These are phyloP conservation scores for Limanda limanda DNA, from an alignment of 2,113 vertebrate species.

Conservation along the genomic window DNA sequence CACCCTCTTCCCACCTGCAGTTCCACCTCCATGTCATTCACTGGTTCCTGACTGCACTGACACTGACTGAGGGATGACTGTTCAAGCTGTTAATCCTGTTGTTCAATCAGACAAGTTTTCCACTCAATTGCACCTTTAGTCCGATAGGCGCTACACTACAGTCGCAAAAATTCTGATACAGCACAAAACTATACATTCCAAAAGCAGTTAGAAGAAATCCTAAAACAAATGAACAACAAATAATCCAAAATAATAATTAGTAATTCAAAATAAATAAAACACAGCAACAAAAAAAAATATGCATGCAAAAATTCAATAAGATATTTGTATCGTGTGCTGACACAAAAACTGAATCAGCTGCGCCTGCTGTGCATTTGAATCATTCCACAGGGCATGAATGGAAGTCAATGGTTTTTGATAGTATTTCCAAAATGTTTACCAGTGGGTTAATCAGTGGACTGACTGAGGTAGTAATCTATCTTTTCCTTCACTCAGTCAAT, in stretches of 20 bases:
- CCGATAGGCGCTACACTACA: background rate
- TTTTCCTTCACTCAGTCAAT: constrained; percentile 35
- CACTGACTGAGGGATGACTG: background rate
- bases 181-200: background rate
- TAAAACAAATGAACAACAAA: background rate
- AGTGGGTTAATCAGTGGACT: constrained; percentile 8
- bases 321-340: background rate
- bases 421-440: background rate
- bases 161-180: background rate
- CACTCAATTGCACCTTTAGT: background rate
- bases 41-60: background rate
- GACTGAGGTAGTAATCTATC: constrained; percentile 25
- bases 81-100: background rate
- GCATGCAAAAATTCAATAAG: no score
- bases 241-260: background rate
- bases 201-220: background rate
- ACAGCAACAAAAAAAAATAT: background rate
- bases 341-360: no score
- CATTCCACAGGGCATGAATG: no score
- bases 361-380: no score
- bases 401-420: no score
- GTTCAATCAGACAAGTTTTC: background rate
- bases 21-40: background rate
- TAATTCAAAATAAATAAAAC: background rate
- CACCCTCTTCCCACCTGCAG: background rate